Conservation (phyloP, 1,140 invertebrate species). For the Caenorhabditis brenneri region DNA sequence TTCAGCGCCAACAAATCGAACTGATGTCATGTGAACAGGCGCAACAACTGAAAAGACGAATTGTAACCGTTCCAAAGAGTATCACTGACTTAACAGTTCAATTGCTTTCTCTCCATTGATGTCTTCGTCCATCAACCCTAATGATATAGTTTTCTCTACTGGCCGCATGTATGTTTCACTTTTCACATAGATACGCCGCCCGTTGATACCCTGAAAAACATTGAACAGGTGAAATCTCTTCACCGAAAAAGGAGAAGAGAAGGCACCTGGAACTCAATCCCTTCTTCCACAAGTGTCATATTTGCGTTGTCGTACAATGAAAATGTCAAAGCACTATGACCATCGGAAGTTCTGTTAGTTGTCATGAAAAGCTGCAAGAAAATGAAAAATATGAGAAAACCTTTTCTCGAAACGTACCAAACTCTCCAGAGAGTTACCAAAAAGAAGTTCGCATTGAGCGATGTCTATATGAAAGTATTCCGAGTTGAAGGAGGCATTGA, state of each 20-base stretch:
- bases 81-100: neutral
- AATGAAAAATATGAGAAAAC: neutral
- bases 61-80: neutral
- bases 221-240: neutral
- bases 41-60: neutral
- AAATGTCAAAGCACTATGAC: neutral
- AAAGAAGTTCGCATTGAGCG: slow-evolving; percentile 25
- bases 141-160: neutral
- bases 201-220: neutral
- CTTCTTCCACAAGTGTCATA: slow-evolving; percentile 1
- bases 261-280: slow-evolving; percentile 15
- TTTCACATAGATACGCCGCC: neutral
- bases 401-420: neutral
- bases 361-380: slow-evolving; percentile 3
- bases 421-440: slow-evolving; percentile 23
- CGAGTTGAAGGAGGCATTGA: slow-evolving; percentile 25
- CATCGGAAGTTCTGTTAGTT: slow-evolving; percentile 31
- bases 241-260: neutral
- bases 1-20: neutral
- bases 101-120: neutral
- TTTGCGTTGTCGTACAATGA: slow-evolving; percentile 20
- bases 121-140: neutral
- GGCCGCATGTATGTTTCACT: slow-evolving; percentile 4
- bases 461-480: slow-evolving; percentile 5
- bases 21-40: neutral